These are phyloP conservation scores for Diaphora mendica DNA, from an alignment of 2,888 invertebrate species.

Conservation along the genomic window DNA sequence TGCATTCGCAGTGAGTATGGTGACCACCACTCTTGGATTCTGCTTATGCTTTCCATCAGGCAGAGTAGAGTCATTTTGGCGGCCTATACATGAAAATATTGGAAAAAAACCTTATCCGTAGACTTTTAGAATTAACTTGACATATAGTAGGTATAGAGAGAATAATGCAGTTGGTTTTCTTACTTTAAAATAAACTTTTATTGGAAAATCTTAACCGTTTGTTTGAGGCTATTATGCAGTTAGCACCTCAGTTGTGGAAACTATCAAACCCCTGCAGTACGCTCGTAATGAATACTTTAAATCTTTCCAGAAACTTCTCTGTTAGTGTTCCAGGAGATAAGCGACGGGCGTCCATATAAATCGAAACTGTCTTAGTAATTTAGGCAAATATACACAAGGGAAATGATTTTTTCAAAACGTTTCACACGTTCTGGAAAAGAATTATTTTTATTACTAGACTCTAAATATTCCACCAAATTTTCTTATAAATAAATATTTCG, in stretches of 20 bases:
- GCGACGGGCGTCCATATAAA: not conserved
- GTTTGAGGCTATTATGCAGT: slow-evolving; percentile 16
- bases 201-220: slow-evolving; percentile 9
- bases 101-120: not conserved
- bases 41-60: no score
- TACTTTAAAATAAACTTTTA: slow-evolving; percentile 8
- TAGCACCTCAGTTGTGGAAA: slow-evolving; percentile 31
- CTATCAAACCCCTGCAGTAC: slow-evolving; percentile 43
- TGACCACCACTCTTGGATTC: no score
- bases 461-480: no score
- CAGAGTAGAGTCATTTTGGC: no score
- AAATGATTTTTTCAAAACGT: no score
- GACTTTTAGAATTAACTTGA: not conserved
- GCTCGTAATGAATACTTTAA: slow-evolving; percentile 54
- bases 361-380: no score
- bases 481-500: no score
- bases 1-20: no score
- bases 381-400: no score
- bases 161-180: not conserved
- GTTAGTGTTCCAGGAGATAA: slow-evolving; percentile 13
- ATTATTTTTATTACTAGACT: no score
- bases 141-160: not conserved
- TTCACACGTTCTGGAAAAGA: no score
- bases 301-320: slow-evolving; percentile 49
- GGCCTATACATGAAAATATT: no score